These are phyloP conservation scores for Amphiprion clarkii DNA, from an alignment of 2,797 vertebrate genomes.

Conservation along the genomic window DNA sequence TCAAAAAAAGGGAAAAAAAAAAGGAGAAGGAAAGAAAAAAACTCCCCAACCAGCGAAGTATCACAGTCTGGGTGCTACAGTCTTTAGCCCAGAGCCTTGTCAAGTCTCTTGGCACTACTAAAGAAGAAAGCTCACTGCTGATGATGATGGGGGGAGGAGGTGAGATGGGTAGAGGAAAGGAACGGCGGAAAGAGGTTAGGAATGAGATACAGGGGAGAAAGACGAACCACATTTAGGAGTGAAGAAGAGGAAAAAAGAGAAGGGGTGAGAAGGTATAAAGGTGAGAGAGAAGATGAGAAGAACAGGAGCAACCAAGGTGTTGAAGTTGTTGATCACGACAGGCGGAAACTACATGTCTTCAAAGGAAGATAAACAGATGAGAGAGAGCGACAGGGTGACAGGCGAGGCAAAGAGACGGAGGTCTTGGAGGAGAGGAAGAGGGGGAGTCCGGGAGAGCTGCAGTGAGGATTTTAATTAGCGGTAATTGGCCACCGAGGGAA, in stretches of 20 bases:
- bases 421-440: constrained; percentile 62
- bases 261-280: constrained; percentile 50
- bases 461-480: constrained; percentile 85
- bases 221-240: constrained; percentile 36
- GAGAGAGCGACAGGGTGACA: constrained; percentile 58
- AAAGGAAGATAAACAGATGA: constrained; percentile 46
- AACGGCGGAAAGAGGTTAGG: constrained; percentile 16
- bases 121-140: constrained; percentile 70
- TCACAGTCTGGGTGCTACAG: constrained; percentile 63
- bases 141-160: constrained; percentile 50
- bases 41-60: constrained; percentile 54
- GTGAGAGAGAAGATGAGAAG: constrained; percentile 46
- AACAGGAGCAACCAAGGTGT: constrained; percentile 53
- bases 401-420: constrained; percentile 53
- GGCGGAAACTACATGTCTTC: constrained; percentile 42
- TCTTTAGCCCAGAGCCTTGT: constrained; percentile 75
- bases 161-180: constrained; percentile 31
- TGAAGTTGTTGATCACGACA: constrained; percentile 49
- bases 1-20: constrained; percentile 53
- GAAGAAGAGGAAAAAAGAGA: constrained; percentile 19
- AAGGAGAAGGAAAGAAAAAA: not conserved
- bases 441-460: constrained; percentile 70
- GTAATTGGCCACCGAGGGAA: constrained; percentile 88
- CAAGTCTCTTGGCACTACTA: constrained; percentile 72
- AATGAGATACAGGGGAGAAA: constrained; percentile 23